Evolutionary conservation across 2,797 vertebrate genomes (phyloP).

Genomic region (Rhinogobio ventralis): DNA sequence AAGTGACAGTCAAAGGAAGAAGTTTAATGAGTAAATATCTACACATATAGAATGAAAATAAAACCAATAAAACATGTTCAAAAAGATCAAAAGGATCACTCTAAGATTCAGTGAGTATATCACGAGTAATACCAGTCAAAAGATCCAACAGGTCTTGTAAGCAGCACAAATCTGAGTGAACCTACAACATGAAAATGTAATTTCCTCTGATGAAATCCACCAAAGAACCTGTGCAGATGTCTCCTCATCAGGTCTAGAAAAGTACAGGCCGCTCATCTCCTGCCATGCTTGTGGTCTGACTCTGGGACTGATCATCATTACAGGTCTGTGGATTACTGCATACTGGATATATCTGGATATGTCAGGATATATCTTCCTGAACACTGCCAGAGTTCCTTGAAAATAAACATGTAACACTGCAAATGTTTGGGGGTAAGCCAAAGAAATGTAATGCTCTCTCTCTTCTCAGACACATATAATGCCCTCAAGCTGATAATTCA

Average conservation of each 20-base stretch:
- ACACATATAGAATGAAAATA: not conserved
- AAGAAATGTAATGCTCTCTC: not conserved
- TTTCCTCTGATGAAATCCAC: constrained; percentile 44
- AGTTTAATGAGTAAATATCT: not conserved
- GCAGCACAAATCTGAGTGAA: constrained; percentile 15
- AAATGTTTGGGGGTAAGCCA: not conserved
- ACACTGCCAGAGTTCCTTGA: not conserved
- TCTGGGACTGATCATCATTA: not conserved
- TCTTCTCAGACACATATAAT: not conserved
- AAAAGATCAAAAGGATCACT: not conserved
- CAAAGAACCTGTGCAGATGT: constrained; percentile 25
- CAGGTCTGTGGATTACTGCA: not conserved
- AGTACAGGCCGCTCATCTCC: not conserved
- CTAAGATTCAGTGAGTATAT: not conserved
- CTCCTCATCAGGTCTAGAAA: constrained; percentile 7
- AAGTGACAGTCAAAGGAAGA: not conserved
- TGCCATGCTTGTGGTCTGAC: not conserved
- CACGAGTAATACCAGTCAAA: not conserved
- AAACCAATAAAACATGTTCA: not conserved
- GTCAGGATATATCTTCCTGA: not conserved
- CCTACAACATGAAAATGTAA: constrained; percentile 36
- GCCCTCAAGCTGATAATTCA: not conserved
- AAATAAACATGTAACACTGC: constrained; percentile 7
- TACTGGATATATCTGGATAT: constrained; percentile 1
- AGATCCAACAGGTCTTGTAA: constrained; percentile 18